Base-by-base conservation (phyloP, 2,113 vertebrate genomes). In the Corythoichthys haematopterus region DNA sequence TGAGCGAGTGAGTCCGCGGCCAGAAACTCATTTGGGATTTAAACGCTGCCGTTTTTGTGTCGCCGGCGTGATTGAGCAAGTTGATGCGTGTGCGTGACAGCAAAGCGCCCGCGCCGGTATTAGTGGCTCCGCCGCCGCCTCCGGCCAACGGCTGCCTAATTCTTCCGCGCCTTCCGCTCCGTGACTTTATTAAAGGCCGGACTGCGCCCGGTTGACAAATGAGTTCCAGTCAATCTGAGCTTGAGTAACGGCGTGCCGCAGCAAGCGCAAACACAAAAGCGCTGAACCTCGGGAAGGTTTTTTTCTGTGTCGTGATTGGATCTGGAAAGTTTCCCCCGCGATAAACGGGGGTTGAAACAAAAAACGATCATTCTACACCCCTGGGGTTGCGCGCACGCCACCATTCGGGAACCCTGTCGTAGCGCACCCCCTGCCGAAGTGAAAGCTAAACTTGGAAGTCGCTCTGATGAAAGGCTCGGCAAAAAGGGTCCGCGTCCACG, bases 21-120 rank as follows among this genome's bases (percentile, higher is more conserved):
- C 85, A 65, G 84, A 85, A 89, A 89, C 86, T 83, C 83, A 92
- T 79, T 88, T 83, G 80, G 67, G 83, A 87, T 88, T 87, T 88
- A 85, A 92, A 85, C 86, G 84, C 4, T 4, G 28, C 33, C 80
- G 64, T 69, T 86, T 78, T 84, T 77, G 55, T 14, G 55, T 57
- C 33, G 75, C 78, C 40, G 65, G 62, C 74, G 68, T 82, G 72
- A 91, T 90, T 83, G 88, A 93, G 80, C 83, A 85, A 85, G 81
- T 33, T 38, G 70, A 85, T 80, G 77, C 70, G 83, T 78, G 68
- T 87, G 81, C 58, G 74, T 85, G 84, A 89, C 84, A 90, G 89
- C 84, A 72, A 79, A 89, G 88, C 85, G 80, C 37, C 15, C 58
- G 58, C 38, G 75, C 81, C 69, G 82, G 81, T 87, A 88, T 91